Conservation (phyloP, 2,888 invertebrate species). For the Imbricaverruca yamaguchii region DNA sequence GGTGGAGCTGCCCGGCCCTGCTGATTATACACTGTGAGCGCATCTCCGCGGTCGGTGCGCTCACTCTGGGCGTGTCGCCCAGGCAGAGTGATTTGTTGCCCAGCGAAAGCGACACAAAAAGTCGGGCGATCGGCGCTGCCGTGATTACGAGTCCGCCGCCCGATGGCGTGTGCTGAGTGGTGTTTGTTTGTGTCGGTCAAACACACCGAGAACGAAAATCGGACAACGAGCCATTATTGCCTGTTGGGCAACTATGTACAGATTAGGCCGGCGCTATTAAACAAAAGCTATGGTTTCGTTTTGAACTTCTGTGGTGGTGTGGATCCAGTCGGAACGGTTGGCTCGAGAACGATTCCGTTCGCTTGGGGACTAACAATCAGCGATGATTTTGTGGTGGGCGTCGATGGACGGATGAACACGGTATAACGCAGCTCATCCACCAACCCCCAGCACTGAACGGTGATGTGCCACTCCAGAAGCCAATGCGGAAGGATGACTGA, state of each 20-base stretch:
- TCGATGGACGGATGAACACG: too few relatives aligned
- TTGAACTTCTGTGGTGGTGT: too few relatives aligned
- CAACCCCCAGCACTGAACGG: too few relatives aligned
- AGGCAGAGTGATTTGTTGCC: background rate
- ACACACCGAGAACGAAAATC: background rate
- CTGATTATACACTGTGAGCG: background rate
- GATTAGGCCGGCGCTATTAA: background rate
- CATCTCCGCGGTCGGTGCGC: background rate
- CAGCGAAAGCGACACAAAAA: background rate
- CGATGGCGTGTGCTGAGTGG: background rate
- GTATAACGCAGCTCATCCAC: too few relatives aligned
- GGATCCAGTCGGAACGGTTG: too few relatives aligned
- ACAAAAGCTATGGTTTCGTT: too few relatives aligned
- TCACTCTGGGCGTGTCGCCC: background rate
- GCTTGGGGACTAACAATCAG: too few relatives aligned
- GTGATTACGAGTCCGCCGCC: background rate
- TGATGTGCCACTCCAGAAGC: too few relatives aligned
- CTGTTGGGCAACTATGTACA: background rate
- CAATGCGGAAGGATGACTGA: too few relatives aligned
- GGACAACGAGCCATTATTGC: background rate
- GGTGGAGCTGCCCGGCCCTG: too few relatives aligned
- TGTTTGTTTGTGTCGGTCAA: background rate
- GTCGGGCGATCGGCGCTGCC: background rate
- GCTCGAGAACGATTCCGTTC: too few relatives aligned
- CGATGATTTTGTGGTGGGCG: too few relatives aligned